phyloP scores from a whole-genome alignment of 2,888 invertebrate species.

The Dolichomitus sp. region DNA sequence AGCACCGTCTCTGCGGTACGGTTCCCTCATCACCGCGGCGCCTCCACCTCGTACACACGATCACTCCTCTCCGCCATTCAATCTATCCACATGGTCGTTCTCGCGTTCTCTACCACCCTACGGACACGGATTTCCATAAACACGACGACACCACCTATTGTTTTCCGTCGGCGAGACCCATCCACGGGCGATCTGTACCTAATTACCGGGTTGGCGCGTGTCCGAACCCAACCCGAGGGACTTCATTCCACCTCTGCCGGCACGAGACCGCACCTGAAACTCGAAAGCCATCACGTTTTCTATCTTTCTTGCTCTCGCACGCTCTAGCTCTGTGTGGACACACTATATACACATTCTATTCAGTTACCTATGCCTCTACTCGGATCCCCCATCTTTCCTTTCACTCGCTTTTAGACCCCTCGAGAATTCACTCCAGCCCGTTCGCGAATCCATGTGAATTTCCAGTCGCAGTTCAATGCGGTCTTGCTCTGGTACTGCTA shows the following conservation, averaged over 20 bases:
- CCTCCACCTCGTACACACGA: conserved; percentile 19
- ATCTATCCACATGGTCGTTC: conserved; percentile 25
- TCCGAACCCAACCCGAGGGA: conserved; percentile 54
- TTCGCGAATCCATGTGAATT: conserved; percentile 29
- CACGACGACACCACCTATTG: conserved; percentile 78
- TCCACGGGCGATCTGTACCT: conserved; percentile 60
- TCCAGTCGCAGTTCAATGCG: conserved; percentile 9
- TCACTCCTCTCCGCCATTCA: conserved; percentile 39
- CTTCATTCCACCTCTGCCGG: conserved; percentile 11
- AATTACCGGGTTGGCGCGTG: conserved; percentile 63
- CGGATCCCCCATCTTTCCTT: not conserved
- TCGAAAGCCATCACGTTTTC: conserved; percentile 10
- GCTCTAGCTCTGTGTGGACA: not conserved
- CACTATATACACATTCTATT: conserved; percentile 3
- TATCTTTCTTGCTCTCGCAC: not conserved
- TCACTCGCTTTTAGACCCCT: conserved; percentile 6
- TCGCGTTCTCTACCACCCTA: conserved; percentile 46
- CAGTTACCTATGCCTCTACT: not conserved
- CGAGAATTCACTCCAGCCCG: not conserved
- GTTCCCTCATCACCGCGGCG: conserved; percentile 10
- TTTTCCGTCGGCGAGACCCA: conserved; percentile 73
- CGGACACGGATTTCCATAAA: conserved; percentile 82
- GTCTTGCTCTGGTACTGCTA: conserved; percentile 11
- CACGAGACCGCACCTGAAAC: conserved; percentile 4
- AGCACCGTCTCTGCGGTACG: conserved; percentile 41